These are phyloP conservation scores for Theodoxus fluviatilis DNA, from an alignment of 2,888 invertebrate genomes.

Conservation along the genomic window DNA sequence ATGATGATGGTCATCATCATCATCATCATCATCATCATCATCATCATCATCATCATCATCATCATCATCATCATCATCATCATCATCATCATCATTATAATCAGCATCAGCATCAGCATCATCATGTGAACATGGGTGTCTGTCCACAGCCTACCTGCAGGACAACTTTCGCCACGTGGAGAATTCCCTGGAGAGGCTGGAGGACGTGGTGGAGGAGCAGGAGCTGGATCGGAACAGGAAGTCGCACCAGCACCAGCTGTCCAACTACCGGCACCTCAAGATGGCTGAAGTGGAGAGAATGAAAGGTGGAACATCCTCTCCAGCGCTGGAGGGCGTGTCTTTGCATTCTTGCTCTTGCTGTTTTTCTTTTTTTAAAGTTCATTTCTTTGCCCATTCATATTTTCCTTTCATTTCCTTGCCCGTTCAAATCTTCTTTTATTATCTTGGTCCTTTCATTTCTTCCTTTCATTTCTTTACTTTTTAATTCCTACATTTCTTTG, in stretches of 20 bases:
- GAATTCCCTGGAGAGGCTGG: slow-evolving; percentile 44
- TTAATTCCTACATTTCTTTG: no score
- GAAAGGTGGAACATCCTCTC: slow-evolving; percentile 48
- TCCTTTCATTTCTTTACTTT: no score
- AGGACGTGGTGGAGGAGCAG: slow-evolving; percentile 50
- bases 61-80: not conserved
- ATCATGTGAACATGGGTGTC: slow-evolving; percentile 7
- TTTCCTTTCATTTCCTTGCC: no score
- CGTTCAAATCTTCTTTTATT: no score
- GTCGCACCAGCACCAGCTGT: slow-evolving; percentile 44
- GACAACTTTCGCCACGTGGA: slow-evolving; percentile 51
- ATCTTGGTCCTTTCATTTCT: no score
- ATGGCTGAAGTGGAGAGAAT: slow-evolving; percentile 45
- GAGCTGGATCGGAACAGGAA: slow-evolving; percentile 37
- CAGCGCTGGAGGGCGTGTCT: no score
- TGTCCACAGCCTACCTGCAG: slow-evolving; percentile 45
- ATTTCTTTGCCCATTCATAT: no score
- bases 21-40: no score
- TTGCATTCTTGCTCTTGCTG: no score
- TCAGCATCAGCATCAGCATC: not conserved
- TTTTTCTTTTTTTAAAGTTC: no score
- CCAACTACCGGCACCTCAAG: slow-evolving; percentile 45
- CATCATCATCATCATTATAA: not conserved
- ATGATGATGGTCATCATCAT: no score
- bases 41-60: no score